Conservation (phyloP, 2,113 vertebrate species). For the Sclerurus mexicanus region DNA sequence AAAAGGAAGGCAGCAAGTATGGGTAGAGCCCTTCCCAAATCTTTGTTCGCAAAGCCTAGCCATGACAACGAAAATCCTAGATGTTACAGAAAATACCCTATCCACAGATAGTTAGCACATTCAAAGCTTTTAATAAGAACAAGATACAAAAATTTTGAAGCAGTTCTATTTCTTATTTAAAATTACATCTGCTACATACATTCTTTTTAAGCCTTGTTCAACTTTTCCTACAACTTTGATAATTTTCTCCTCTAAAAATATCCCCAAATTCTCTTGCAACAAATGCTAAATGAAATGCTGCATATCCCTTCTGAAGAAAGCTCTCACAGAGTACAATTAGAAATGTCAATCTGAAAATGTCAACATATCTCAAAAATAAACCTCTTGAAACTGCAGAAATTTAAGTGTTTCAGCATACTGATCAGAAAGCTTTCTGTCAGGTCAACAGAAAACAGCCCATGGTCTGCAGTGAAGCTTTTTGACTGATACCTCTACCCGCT, state of each 20-base stretch:
- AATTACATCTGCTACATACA: not conserved
- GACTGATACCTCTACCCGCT: not conserved
- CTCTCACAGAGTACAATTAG: not conserved
- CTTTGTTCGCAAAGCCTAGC: too few relatives aligned
- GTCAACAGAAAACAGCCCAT: not conserved
- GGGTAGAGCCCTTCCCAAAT: too few relatives aligned
- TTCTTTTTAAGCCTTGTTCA: not conserved
- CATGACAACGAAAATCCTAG: not conserved
- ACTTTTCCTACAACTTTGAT: not conserved
- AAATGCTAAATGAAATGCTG: not conserved
- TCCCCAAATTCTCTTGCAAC: not conserved
- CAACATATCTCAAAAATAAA: conserved; percentile 3
- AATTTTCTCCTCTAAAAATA: conserved; percentile 17
- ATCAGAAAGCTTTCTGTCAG: not conserved
- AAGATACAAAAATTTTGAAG: not conserved
- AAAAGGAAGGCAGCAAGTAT: not conserved
- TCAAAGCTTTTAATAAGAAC: not conserved
- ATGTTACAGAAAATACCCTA: not conserved
- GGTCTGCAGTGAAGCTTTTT: not conserved
- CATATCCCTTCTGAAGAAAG: not conserved
- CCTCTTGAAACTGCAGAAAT: not conserved
- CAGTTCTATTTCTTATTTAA: not conserved
- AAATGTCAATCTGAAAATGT: conserved; percentile 21
- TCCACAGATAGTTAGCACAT: not conserved
- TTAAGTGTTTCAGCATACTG: not conserved